Conservation (phyloP, 2,113 vertebrate species). For the Myiopsitta monachus region DNA sequence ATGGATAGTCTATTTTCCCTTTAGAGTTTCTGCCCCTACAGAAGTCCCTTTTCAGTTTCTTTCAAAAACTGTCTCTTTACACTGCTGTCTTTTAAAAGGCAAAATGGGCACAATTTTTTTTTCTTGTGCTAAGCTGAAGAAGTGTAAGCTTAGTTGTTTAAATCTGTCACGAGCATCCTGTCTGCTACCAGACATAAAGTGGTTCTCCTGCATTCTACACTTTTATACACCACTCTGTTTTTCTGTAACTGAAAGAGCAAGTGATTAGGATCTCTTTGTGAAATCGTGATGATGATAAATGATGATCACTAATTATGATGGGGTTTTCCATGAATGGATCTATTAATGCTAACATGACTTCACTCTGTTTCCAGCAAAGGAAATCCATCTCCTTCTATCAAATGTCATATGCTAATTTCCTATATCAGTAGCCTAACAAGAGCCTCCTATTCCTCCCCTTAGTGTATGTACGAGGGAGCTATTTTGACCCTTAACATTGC, state of each 20-base stretch:
- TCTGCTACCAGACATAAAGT: background rate
- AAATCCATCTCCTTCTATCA: constrained; percentile 23
- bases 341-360: constrained; percentile 4
- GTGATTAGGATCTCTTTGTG: background rate
- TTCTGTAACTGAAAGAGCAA: background rate
- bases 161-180: background rate
- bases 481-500: background rate
- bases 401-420: background rate
- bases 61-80: background rate
- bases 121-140: background rate
- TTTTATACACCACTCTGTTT: background rate
- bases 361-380: background rate
- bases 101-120: background rate
- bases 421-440: background rate
- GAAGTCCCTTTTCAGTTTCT: background rate
- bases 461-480: background rate
- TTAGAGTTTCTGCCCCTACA: background rate
- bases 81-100: background rate
- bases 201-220: background rate
- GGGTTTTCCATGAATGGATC: background rate
- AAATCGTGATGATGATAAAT: constrained; percentile 10
- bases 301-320: constrained; percentile 7
- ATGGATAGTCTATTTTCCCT: background rate
- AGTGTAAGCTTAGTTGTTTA: background rate
- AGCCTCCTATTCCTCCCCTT: background rate